Conservation (phyloP, 2,797 vertebrate genomes). For the Morelia viridis region DNA sequence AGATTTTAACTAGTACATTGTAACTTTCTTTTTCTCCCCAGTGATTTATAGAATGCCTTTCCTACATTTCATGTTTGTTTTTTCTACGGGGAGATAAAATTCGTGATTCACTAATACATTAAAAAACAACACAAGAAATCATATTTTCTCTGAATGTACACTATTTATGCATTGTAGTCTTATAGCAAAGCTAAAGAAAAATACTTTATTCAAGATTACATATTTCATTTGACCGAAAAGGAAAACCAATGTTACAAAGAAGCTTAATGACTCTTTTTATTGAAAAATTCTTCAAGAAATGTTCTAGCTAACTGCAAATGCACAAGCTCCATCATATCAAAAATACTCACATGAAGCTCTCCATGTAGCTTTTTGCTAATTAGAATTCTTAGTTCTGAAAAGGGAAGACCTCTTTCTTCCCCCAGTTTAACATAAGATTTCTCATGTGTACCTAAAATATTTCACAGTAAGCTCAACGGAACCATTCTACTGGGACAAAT, state of each 20-base stretch:
- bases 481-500: not conserved
- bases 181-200: not conserved
- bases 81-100: not conserved
- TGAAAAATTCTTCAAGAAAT: not conserved
- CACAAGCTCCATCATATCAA: slow-evolving; percentile 1
- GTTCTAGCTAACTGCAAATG: not conserved
- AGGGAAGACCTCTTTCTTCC: not conserved
- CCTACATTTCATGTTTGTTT: not conserved
- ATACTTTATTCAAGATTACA: slow-evolving; percentile 13
- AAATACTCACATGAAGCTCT: not conserved
- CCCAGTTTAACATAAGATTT: not conserved
- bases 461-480: not conserved
- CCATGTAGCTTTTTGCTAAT: not conserved
- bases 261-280: not conserved
- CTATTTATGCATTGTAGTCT: not conserved
- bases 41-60: not conserved
- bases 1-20: not conserved
- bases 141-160: not conserved
- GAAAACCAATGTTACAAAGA: not conserved
- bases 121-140: not conserved
- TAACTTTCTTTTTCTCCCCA: not conserved
- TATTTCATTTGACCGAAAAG: not conserved
- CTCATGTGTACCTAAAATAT: not conserved
- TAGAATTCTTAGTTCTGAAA: not conserved
- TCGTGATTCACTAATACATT: not conserved